A percentile compares a stretch with the other conserved stretches of the same genome.
Evolutionary conservation across 2,888 invertebrate species (phyloP).

Genomic region (Hemistola chrysoprasaria): DNA sequence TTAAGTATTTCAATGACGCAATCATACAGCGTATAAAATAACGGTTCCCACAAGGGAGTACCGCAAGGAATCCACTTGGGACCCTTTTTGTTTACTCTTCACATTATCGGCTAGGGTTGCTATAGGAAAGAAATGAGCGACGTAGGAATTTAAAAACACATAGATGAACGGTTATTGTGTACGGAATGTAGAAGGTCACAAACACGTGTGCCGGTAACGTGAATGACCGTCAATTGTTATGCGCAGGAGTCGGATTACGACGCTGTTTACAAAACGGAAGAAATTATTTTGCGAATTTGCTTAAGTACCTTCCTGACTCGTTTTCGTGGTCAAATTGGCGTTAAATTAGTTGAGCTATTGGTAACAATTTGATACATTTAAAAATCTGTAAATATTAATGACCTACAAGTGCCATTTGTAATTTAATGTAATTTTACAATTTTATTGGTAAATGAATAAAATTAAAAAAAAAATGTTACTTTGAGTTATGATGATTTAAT

Average conservation of each 20-base stretch:
- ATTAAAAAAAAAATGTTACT: no score
- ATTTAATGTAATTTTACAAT: no score
- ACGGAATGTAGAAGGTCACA: constrained; percentile 31
- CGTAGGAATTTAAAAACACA: constrained; percentile 41
- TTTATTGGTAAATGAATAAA: no score
- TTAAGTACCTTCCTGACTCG: constrained; percentile 2
- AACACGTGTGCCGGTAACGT: constrained; percentile 46
- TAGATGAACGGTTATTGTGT: constrained; percentile 40
- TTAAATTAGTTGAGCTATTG: constrained; percentile 29
- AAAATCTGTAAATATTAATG: constrained; percentile 19
- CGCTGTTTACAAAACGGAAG: constrained; percentile 29
- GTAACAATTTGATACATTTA: no score
- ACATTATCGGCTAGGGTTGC: constrained; percentile 27
- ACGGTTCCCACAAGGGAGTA: constrained; percentile 41
- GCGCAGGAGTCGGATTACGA: constrained; percentile 24
- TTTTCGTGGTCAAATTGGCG: constrained; percentile 21
- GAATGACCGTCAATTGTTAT: constrained; percentile 30
- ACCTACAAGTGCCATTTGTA: constrained; percentile 35
- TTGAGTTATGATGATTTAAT: no score
- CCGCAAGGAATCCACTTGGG: constrained; percentile 58
- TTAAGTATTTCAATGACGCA: constrained; percentile 3
- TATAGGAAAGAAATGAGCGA: constrained; percentile 4
- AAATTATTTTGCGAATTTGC: constrained; percentile 21
- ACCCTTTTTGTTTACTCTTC: constrained; percentile 44
- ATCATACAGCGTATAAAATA: constrained; percentile 28